Percentiles rank a stretch among this genome's conserved stretches.
phyloP scores from a whole-genome alignment of 2,888 invertebrate species.

The Pterobdella sp. region DNA sequence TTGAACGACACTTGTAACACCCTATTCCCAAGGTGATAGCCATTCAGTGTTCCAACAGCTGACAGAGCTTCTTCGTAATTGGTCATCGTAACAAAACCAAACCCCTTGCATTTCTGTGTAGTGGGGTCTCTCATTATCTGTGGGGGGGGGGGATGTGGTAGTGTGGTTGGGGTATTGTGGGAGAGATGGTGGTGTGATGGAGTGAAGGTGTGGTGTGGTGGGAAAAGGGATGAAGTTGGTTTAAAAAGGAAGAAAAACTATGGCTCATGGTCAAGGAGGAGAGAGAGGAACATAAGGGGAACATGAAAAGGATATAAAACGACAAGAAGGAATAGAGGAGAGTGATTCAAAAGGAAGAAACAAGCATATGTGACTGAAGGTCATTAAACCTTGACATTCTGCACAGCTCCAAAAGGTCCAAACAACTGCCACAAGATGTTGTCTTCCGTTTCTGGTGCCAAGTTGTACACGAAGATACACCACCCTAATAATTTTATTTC shows the following conservation, averaged over 20 bases:
- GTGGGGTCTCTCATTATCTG: conserved; percentile 28
- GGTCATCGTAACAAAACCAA: conserved; percentile 32
- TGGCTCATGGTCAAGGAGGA: too few relatives aligned
- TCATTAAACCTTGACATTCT: conserved; percentile 95
- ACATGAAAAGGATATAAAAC: too few relatives aligned
- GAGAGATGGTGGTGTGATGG: too few relatives aligned
- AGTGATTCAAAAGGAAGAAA: too few relatives aligned
- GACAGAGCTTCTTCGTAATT: conserved; percentile 32
- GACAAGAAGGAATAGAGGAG: too few relatives aligned
- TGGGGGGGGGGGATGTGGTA: not conserved
- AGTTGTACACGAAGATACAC: conserved; percentile 86
- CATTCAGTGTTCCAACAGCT: conserved; percentile 30
- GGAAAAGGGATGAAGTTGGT: too few relatives aligned
- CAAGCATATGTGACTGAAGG: too few relatives aligned
- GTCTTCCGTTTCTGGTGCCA: conserved; percentile 83
- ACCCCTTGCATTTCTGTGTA: conserved; percentile 33
- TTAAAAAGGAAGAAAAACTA: too few relatives aligned
- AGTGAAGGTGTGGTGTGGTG: too few relatives aligned
- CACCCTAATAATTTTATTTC: too few relatives aligned
- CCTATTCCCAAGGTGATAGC: conserved; percentile 29
- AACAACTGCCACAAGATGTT: conserved; percentile 86
- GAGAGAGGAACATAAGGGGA: too few relatives aligned
- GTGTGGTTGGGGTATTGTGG: too few relatives aligned
- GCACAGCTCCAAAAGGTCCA: conserved; percentile 93
- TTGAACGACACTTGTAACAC: conserved; percentile 32